These are phyloP conservation scores for Nasonia vitripennis DNA, from an alignment of 1,140 invertebrate genomes.

Conservation along the genomic window DNA sequence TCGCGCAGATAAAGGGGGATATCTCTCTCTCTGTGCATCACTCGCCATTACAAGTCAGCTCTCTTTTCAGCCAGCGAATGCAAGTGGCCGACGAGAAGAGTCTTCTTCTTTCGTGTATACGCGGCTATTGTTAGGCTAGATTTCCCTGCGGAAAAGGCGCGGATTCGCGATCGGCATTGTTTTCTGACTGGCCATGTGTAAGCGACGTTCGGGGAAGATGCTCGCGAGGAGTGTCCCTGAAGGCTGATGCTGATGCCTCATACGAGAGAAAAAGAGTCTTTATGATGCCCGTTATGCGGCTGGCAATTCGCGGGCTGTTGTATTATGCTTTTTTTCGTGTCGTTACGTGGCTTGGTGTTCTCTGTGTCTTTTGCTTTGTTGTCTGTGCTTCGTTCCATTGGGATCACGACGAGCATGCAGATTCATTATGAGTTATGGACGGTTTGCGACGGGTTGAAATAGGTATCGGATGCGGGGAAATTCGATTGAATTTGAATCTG, in stretches of 20 bases:
- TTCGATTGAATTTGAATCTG: background rate
- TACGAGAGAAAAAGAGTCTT: background rate
- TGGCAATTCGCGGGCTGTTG: background rate
- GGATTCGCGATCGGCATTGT: conserved; percentile 15
- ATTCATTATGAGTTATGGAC: too few relatives aligned
- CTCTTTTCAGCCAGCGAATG: background rate
- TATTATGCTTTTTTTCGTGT: background rate
- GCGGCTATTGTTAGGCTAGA: conserved; percentile 38
- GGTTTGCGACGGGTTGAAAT: too few relatives aligned
- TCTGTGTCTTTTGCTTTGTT: background rate
- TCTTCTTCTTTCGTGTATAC: background rate
- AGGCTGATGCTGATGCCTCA: background rate
- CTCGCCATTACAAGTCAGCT: conserved; percentile 29
- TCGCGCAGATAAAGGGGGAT: background rate
- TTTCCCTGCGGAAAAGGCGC: conserved; percentile 40
- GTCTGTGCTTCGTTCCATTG: background rate
- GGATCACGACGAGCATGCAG: background rate
- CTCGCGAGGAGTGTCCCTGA: background rate
- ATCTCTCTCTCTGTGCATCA: background rate
- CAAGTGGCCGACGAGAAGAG: background rate
- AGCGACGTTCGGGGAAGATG: background rate
- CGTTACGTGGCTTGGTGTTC: background rate
- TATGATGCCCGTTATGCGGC: conserved; percentile 6
- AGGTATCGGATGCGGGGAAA: background rate
- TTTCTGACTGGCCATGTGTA: conserved; percentile 1